Conservation (phyloP, 2,888 invertebrate species). For the Criorhina ranunculi region DNA sequence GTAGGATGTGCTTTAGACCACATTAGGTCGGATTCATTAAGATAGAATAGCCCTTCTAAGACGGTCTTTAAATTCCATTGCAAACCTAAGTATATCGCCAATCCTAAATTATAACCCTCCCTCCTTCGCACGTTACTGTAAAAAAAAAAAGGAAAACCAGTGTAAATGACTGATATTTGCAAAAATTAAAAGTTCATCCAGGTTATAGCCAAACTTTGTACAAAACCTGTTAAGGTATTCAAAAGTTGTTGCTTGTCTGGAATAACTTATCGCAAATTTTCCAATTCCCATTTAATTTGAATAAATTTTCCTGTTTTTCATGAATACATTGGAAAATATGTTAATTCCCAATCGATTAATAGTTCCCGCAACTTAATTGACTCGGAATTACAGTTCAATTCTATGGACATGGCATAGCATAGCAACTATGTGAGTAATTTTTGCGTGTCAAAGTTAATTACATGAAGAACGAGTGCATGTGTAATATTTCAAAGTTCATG, state of each 20-base stretch:
- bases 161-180: too few relatives aligned
- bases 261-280: slow-evolving; percentile 13
- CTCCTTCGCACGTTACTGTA: too few relatives aligned
- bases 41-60: too few relatives aligned
- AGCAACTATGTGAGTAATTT: background rate
- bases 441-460: slow-evolving; percentile 5
- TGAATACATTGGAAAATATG: slow-evolving; percentile 12
- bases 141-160: too few relatives aligned
- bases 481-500: too few relatives aligned
- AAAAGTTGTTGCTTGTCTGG: background rate
- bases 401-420: background rate
- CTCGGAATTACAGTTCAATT: slow-evolving; percentile 6
- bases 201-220: background rate
- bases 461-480: background rate
- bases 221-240: background rate
- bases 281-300: background rate
- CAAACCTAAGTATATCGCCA: too few relatives aligned
- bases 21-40: too few relatives aligned
- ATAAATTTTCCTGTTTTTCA: slow-evolving; percentile 3
- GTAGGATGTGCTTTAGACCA: too few relatives aligned
- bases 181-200: too few relatives aligned
- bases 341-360: slow-evolving; percentile 24
- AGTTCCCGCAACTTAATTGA: background rate
- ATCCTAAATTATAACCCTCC: too few relatives aligned
- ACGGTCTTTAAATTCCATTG: too few relatives aligned